phyloP scores from a whole-genome alignment of 2,888 invertebrate species.

The Apodemia zela region DNA sequence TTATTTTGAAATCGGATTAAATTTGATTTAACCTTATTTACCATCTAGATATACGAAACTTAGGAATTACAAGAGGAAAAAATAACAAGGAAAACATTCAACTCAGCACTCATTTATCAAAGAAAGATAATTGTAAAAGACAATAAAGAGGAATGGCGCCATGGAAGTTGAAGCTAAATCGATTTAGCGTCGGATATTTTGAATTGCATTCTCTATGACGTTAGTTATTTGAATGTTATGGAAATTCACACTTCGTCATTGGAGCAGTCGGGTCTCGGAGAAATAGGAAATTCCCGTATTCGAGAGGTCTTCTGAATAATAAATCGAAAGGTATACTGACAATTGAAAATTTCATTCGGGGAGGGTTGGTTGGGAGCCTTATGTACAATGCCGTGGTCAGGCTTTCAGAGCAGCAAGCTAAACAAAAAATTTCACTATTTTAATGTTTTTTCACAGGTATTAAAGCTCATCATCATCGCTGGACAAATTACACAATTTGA shows the following conservation, averaged over 20 bases:
- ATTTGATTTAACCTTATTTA: neutral
- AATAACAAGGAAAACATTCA: slow-evolving; percentile 10
- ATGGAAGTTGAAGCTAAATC: neutral
- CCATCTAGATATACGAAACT: neutral
- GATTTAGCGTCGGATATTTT: slow-evolving; percentile 10
- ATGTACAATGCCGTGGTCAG: too few relatives aligned
- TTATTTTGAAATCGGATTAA: neutral
- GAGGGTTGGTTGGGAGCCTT: neutral
- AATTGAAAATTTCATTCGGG: neutral
- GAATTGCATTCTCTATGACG: slow-evolving; percentile 12
- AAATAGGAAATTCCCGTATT: neutral
- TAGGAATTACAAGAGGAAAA: neutral
- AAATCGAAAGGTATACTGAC: neutral
- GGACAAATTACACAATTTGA: too few relatives aligned
- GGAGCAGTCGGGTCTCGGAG: neutral
- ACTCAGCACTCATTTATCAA: slow-evolving; percentile 6
- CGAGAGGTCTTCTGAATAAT: neutral
- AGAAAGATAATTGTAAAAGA: slow-evolving; percentile 8
- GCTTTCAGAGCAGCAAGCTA: too few relatives aligned
- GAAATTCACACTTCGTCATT: slow-evolving; percentile 6
- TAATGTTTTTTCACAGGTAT: too few relatives aligned
- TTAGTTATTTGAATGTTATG: slow-evolving; percentile 14
- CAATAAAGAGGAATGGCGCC: slow-evolving; percentile 9
- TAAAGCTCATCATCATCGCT: too few relatives aligned
- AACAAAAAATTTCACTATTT: too few relatives aligned